Evolutionary conservation across 2,888 invertebrate species (phyloP), one percentile per base, ranked within the genome.

Genomic region (Drosophila parthenogenetica): DNA sequence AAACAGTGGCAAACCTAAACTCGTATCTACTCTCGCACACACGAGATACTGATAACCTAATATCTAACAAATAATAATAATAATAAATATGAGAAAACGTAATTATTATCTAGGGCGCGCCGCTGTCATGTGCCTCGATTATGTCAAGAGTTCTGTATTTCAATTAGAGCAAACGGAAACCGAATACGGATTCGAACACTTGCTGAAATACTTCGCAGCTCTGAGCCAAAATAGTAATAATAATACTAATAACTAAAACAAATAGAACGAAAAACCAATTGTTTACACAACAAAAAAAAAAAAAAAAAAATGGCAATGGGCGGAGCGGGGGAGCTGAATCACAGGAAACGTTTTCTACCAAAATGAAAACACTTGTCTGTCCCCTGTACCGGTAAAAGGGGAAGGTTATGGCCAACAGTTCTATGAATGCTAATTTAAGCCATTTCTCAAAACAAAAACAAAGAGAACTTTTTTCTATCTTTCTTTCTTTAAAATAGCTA

Each of bases 211-310:
- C 43, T 25, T 43, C 8, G 53, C 60, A 25, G 29, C 8, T 29
- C 29, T 29, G 8, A 29, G 29, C 29, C 29, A 29, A 29, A 29
- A 8, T 5, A 29, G 29, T 29, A 29, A 40, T 29, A 59, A 50
- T 32, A 43, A 55, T 42, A 43, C 35, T 66, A 71, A 73, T 62
- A 43, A 61, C 55, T 61, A 66, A 67, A 39, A 42, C 74, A 69
- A 81, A 77, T 62, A 77, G 58, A 66, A 22, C 53, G 60, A 67
- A 63, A 80, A 57, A 29, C 59, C 39, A 43, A 74, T 74, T 87
- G 86, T 88, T 82, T 85, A 83, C 87, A 84, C 71, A 88, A 77
- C 85, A 87, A 87, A 86, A 74, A 42, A 35, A 40, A 45, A 16
- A 17, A 40, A 17, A n/a, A n/a, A 22, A 5, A 22, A 5, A 0